Base-by-base conservation (phyloP, 2,888 invertebrate genomes). In the Xiphydria camelus region DNA sequence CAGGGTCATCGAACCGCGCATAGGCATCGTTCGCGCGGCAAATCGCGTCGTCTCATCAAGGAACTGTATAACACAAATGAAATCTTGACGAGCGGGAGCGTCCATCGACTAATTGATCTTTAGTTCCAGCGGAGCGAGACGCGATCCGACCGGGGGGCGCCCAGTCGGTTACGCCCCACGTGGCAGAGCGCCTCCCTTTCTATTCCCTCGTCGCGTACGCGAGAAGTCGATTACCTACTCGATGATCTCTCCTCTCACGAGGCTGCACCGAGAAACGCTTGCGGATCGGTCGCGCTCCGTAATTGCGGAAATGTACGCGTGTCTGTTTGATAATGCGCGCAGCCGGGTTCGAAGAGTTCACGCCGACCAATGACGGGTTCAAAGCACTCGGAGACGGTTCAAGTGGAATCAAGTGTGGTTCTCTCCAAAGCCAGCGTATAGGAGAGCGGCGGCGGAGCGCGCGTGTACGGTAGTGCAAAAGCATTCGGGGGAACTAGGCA, bases 401-500 rank as follows among this genome's bases (percentile, higher is more conserved):
- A 53, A 69, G 65, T 67, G 63, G 64, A 55, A 59, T 65, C 59
- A 66, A 69, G 69, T 62, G 62, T 39, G 22, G 15, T 14, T 31
- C 34, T 14, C 19, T 10, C 12, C 21, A 22, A 14, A n/a, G 10
- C 14, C 18, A 29, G 10, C 9, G 18, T 18, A n/a, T 10, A 41
- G 38, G 33, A 42, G 41, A 33, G 18, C 31, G 22, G 21, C 31
- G 3, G 7, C 15, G 22, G 4, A 10, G 35, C 22, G 22, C 40
- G 38, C 20, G 14, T 41, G 45, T 41, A 41, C 44, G 45, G 50
- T 52, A 51, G 50, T 46, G 56, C 55, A 47, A 59, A 57, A 53
- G 57, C 48, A 32, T 39, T 46, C 33, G 51, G 36, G n/a, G n/a
- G n/a, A n/a, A n/a, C n/a, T n/a, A n/a, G n/a, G n/a, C n/a, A n/a